phyloP scores from a whole-genome alignment of 2,113 vertebrate genomes.

The Silurus meridionalis region DNA sequence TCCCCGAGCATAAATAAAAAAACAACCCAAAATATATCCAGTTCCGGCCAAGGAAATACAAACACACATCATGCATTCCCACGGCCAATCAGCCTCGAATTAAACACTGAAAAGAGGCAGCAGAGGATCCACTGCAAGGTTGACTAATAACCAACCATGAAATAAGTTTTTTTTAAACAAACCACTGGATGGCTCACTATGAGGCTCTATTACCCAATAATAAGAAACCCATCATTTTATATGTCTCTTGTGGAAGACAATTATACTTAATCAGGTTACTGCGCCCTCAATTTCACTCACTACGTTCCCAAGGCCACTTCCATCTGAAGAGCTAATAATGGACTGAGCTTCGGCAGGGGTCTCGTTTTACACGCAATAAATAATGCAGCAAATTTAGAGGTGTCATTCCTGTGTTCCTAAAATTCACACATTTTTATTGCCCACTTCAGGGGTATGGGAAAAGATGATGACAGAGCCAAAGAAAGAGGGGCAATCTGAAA shows the following conservation, averaged over 20 bases:
- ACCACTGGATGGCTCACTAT: constrained; percentile 22
- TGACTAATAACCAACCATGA: constrained; percentile 1
- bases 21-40: not conserved
- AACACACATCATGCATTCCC: not conserved
- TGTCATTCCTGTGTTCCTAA: constrained; percentile 13
- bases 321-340: constrained; percentile 58
- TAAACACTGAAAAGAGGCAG: not conserved
- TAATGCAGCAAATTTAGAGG: constrained; percentile 38
- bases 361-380: constrained; percentile 48
- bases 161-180: constrained; percentile 28
- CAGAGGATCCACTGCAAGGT: not conserved
- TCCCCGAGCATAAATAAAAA: not conserved
- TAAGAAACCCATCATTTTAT: constrained; percentile 49
- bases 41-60: not conserved
- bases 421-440: constrained; percentile 28
- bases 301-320: constrained; percentile 43
- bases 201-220: constrained; percentile 44
- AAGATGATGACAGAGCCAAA: not conserved
- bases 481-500: no score
- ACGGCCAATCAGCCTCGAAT: not conserved
- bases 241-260: constrained; percentile 62
- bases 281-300: constrained; percentile 45
- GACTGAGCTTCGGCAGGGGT: constrained; percentile 24
- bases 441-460: not conserved
- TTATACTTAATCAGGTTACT: constrained; percentile 60